These are phyloP conservation scores for Cosmia pyralina DNA, from an alignment of 2,888 invertebrate genomes.

Conservation along the genomic window DNA sequence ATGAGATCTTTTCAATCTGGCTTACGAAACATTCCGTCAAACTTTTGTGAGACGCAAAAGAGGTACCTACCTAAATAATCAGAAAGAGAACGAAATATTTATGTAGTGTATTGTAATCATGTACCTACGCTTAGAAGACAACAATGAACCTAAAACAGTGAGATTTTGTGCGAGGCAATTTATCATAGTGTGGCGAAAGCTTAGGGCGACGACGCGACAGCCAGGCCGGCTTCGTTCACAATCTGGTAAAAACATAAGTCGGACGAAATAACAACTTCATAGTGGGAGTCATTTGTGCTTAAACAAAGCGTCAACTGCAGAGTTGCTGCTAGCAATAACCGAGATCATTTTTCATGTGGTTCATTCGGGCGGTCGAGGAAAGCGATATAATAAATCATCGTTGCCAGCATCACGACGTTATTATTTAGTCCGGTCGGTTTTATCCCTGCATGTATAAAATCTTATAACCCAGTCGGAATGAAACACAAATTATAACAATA, in stretches of 20 bases:
- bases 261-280: constrained; percentile 84
- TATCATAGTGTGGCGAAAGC: constrained; percentile 76
- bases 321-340: constrained; percentile 88
- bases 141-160: constrained; percentile 63
- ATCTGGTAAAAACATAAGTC: constrained; percentile 83
- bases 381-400: constrained; percentile 90
- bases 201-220: constrained; percentile 61
- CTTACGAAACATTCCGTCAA: background rate
- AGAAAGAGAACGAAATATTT: background rate
- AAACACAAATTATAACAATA: constrained; percentile 50
- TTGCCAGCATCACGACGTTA: constrained; percentile 88
- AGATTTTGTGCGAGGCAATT: constrained; percentile 75
- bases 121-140: constrained; percentile 49
- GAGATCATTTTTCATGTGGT: constrained; percentile 90
- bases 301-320: constrained; percentile 90
- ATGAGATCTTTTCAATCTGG: background rate
- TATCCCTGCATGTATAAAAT: constrained; percentile 84
- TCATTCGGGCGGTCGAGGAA: constrained; percentile 89
- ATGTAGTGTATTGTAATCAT: constrained; percentile 14
- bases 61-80: background rate
- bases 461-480: constrained; percentile 66
- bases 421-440: constrained; percentile 88
- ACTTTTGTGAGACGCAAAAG: background rate
- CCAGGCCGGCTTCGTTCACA: constrained; percentile 65
- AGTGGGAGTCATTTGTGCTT: constrained; percentile 89